Evolutionary conservation across 2,113 vertebrate species (phyloP), one percentile per base, ranked within the genome.

Genomic region (Microcebus tavaratra): DNA sequence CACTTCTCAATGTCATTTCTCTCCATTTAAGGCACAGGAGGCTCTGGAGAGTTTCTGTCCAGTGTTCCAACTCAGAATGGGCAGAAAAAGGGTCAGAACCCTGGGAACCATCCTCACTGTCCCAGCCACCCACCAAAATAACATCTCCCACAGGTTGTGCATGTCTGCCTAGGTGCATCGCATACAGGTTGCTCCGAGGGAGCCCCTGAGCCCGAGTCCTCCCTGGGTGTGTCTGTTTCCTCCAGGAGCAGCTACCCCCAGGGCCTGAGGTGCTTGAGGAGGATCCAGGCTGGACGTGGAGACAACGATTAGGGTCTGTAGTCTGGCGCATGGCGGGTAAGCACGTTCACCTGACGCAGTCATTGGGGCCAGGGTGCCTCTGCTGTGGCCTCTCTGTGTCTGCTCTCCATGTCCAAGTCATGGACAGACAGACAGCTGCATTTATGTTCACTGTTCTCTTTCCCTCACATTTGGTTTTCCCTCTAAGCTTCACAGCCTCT

Each of bases 361-460:
- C 1, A 0, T 20, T 0, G 9, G 3, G 6, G 2, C 29, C 17
- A 36, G 79, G 48, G 25, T 0, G 0, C 11, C 61, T 48, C 39
- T 17, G 5, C 36, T 8, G 2, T 7, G 4, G 59, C 6, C 31
- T 53, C 11, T 61, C 11, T 23, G 4, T 14, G 0, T 17, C 0
- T 4, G 31, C 3, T 55, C 27, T 45, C 8, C 21, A 17, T 29
- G 10, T 34, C 18, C 61, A 1, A 4, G 76, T 2, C 4, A 12
- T 12, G 36, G 10, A 1, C 1, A 29, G 20, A n/a, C 1, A 23
- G 42, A 12, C 3, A 10, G 31, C 25, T 5, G 2, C 36, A 2
- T 2, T 14, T 1, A 9, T 1, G 14, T 9, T 15, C 11, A 0
- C 2, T 25, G 23, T 42, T 6, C 31, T 76, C 23, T 67, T 76